Evolutionary conservation across 2,888 invertebrate species (phyloP).

Genomic region (Nemapogon koenigi): DNA sequence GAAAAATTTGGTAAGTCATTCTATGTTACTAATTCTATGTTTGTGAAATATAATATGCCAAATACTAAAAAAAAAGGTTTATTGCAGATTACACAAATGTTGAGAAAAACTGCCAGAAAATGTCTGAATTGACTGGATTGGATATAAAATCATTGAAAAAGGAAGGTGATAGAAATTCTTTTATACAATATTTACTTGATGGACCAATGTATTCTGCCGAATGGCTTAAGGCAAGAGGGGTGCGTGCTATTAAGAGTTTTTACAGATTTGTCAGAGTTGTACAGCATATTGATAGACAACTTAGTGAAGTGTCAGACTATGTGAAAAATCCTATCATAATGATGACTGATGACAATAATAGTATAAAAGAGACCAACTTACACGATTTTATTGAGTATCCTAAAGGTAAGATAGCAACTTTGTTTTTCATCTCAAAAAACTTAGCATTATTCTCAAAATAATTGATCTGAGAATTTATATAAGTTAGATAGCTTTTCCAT

Average conservation of each 20-base stretch:
- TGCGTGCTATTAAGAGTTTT: constrained; percentile 30
- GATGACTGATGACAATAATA: constrained; percentile 19
- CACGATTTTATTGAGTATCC: too few relatives aligned
- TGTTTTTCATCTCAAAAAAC: too few relatives aligned
- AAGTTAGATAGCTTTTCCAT: too few relatives aligned
- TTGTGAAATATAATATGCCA: neutral
- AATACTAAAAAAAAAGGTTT: too few relatives aligned
- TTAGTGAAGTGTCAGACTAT: constrained; percentile 18
- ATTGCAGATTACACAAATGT: constrained; percentile 35
- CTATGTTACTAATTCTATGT: too few relatives aligned
- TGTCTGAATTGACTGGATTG: constrained; percentile 38
- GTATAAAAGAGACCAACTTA: constrained; percentile 30
- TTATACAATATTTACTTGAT: constrained; percentile 39
- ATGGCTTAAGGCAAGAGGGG: constrained; percentile 30
- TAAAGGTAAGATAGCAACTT: too few relatives aligned
- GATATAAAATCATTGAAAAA: constrained; percentile 35
- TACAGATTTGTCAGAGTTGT: constrained; percentile 34
- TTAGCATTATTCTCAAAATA: too few relatives aligned
- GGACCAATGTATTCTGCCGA: constrained; percentile 31
- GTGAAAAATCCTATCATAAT: constrained; percentile 20
- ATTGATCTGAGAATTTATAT: too few relatives aligned
- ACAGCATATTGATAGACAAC: constrained; percentile 31
- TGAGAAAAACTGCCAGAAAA: constrained; percentile 31
- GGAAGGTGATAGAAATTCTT: constrained; percentile 32
- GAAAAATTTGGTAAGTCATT: constrained; percentile 38